These are phyloP conservation scores for Tetragonula clypearis DNA, from an alignment of 1,140 invertebrate species.

Conservation along the genomic window DNA sequence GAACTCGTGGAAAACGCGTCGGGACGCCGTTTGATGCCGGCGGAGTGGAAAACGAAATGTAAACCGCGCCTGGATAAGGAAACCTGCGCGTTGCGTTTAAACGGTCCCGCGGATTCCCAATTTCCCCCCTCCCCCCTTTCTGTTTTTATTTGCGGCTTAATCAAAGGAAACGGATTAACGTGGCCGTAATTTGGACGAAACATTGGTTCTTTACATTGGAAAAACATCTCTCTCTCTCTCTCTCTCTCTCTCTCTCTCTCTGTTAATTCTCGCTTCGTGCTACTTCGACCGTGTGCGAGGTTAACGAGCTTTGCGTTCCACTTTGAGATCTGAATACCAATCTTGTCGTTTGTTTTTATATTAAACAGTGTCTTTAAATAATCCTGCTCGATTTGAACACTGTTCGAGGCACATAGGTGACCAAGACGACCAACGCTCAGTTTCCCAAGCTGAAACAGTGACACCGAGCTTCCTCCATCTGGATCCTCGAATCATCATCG, in stretches of 20 bases:
- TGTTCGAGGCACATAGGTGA: neutral
- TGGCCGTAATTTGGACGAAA: neutral
- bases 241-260: too few species aligned
- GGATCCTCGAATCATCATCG: too few species aligned
- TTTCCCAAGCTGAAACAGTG: too few species aligned
- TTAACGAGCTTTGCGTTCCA: neutral
- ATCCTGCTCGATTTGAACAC: neutral
- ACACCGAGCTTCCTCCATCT: neutral
- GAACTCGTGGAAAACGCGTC: neutral
- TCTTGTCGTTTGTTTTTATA: neutral
- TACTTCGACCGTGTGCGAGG: neutral
- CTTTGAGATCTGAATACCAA: neutral
- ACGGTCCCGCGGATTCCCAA: neutral
- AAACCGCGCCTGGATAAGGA: neutral
- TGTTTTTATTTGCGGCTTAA: neutral
- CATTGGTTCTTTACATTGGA: neutral
- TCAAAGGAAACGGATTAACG: constrained; percentile 7
- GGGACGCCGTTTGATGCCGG: neutral
- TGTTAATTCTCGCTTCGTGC: neutral
- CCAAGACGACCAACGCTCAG: neutral
- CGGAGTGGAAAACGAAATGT: neutral
- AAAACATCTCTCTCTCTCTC: neutral
- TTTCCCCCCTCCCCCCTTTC: neutral
- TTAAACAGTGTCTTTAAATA: neutral
- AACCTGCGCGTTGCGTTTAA: neutral